These are phyloP conservation scores for Pelobates fuscus DNA, from an alignment of 2,113 vertebrate genomes.

Conservation along the genomic window DNA sequence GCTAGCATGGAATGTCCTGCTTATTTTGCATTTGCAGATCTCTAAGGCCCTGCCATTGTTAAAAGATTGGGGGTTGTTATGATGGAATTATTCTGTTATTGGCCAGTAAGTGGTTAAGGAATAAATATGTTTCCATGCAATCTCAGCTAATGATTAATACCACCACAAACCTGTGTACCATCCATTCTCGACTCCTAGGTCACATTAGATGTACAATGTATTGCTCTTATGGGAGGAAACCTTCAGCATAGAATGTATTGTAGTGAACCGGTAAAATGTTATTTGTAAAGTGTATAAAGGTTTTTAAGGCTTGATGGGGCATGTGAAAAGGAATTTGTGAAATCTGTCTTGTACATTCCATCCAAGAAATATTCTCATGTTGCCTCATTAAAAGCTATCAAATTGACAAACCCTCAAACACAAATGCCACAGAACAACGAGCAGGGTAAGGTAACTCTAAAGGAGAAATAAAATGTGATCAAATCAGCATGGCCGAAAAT, in stretches of 20 bases:
- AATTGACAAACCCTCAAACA: slow-evolving; percentile 19
- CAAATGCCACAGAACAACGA: slow-evolving; percentile 6
- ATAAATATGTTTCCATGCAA: too few species aligned
- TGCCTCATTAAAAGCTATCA: slow-evolving; percentile 31
- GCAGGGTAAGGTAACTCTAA: not conserved
- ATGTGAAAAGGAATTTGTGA: slow-evolving; percentile 12
- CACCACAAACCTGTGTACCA: not conserved
- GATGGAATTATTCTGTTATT: too few species aligned
- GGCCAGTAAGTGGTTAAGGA: too few species aligned
- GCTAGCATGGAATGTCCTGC: too few species aligned
- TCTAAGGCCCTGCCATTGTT: too few species aligned
- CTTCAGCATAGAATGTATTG: slow-evolving; percentile 12
- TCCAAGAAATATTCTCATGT: slow-evolving; percentile 24
- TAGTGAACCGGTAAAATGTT: slow-evolving; percentile 41
- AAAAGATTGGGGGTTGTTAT: too few species aligned
- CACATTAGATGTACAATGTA: slow-evolving; percentile 3
- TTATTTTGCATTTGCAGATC: too few species aligned
- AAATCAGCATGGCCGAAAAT: not conserved
- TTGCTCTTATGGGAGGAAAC: slow-evolving; percentile 25
- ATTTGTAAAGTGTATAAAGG: slow-evolving; percentile 36
- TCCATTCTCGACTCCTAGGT: not conserved
- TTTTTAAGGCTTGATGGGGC: slow-evolving; percentile 28
- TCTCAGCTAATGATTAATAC: not conserved
- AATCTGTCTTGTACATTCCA: slow-evolving; percentile 20
- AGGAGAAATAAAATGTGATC: not conserved